Evolutionary conservation across 1,140 invertebrate species (phyloP).

Genomic region (Trachelipus rathkii): DNA sequence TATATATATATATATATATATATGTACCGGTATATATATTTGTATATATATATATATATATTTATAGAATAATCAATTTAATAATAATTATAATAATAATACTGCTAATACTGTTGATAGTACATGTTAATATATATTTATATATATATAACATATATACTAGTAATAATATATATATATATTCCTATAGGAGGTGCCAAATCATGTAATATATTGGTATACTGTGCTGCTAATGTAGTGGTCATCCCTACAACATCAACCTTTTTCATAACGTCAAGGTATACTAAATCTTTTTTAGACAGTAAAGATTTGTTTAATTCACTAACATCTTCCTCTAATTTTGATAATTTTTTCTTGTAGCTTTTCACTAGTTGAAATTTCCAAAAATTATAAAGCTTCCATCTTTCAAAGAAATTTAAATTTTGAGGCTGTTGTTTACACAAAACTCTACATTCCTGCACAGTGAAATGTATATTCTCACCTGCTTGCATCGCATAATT

Average conservation of each 20-base stretch:
- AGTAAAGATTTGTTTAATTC: slow-evolving; percentile 24
- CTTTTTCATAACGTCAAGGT: slow-evolving; percentile 31
- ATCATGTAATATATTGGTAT: slow-evolving; percentile 60
- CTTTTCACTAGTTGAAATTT: slow-evolving; percentile 23
- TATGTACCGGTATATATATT: too few species aligned
- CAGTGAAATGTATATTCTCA: background rate
- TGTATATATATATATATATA: too few species aligned
- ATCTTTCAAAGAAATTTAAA: slow-evolving; percentile 12
- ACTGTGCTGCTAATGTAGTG: slow-evolving; percentile 67
- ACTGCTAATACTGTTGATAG: too few species aligned
- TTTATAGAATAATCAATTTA: too few species aligned
- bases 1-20: too few species aligned
- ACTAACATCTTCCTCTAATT: slow-evolving; percentile 17
- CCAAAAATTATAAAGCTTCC: slow-evolving; percentile 42
- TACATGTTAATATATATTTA: too few species aligned
- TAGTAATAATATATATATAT: too few species aligned
- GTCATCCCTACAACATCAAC: slow-evolving; percentile 66
- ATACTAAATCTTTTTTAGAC: slow-evolving; percentile 31
- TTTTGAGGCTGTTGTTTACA: background rate
- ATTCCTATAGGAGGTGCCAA: slow-evolving; percentile 47
- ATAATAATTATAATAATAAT: too few species aligned
- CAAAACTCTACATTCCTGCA: background rate
- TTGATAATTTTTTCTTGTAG: background rate
- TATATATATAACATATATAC: too few species aligned
- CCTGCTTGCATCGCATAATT: background rate